Percentiles rank a stretch among this genome's conserved stretches.
These are phyloP conservation scores for Lytechinus pictus DNA, from an alignment of 35 echinoderm and acorn worm genomes.

Conservation along the genomic window DNA sequence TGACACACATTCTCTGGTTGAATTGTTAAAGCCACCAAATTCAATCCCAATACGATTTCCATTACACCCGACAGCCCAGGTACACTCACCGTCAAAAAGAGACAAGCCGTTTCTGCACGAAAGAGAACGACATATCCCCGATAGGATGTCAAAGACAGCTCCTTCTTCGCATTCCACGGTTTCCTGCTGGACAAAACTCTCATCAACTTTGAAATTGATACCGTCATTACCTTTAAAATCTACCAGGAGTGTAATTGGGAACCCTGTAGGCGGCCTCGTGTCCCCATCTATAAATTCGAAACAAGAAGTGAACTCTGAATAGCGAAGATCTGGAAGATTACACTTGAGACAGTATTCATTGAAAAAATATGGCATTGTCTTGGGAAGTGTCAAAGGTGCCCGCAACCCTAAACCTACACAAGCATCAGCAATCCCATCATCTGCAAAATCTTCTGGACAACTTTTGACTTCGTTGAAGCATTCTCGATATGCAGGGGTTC, in stretches of 20 bases:
- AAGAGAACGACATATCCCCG: not conserved
- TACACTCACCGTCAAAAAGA: not conserved
- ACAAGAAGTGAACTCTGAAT: not conserved
- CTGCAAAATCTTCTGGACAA: not conserved
- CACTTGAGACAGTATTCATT: conserved; percentile 4
- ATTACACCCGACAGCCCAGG: not conserved
- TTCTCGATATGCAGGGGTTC: not conserved
- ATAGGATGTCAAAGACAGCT: not conserved
- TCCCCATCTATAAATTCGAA: not conserved
- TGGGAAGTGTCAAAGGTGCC: not conserved
- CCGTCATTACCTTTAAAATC: not conserved
- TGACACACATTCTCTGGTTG: not conserved
- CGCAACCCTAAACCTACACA: not conserved
- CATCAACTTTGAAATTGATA: not conserved
- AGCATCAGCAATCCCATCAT: not conserved
- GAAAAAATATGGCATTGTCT: not conserved
- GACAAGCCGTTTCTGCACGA: not conserved
- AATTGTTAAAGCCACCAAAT: not conserved
- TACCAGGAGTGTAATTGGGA: conserved; percentile 4
- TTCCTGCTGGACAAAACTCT: not conserved
- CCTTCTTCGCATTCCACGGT: not conserved
- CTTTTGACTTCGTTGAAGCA: not conserved
- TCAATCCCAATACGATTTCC: not conserved
- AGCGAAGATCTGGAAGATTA: not conserved
- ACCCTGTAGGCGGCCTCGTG: not conserved